Evolutionary conservation across 1,140 invertebrate genomes (phyloP).

Genomic region (Calephelis virginiensis): DNA sequence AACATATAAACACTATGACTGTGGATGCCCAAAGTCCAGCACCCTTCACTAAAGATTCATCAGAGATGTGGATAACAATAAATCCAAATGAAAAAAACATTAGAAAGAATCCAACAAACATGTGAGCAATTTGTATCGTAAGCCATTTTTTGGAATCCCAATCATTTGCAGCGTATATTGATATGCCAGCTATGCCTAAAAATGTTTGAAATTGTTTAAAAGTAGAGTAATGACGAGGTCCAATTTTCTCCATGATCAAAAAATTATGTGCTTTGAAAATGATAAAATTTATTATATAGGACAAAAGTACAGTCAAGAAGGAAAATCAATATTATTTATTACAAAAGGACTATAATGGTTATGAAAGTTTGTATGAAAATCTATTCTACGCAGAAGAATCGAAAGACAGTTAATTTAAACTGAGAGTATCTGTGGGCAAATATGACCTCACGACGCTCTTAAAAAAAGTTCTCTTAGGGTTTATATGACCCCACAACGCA

Average conservation of each 20-base stretch:
- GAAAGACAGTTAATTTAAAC: too few relatives aligned
- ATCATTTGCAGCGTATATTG: constrained; percentile 52
- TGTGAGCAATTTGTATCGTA: constrained; percentile 50
- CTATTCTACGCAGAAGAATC: too few relatives aligned
- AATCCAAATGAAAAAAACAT: constrained; percentile 58
- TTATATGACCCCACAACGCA: too few relatives aligned
- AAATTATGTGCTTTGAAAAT: neutral
- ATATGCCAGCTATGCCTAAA: constrained; percentile 51
- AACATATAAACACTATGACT: constrained; percentile 59
- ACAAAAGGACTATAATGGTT: too few relatives aligned
- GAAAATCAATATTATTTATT: too few relatives aligned
- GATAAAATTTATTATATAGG: too few relatives aligned
- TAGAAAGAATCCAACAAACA: constrained; percentile 44
- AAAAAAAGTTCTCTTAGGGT: too few relatives aligned
- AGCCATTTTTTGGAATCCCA: constrained; percentile 53
- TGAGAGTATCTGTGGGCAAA: too few relatives aligned
- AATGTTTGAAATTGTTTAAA: constrained; percentile 47
- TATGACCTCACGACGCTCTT: too few relatives aligned
- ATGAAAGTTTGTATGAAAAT: too few relatives aligned
- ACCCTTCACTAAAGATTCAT: constrained; percentile 56
- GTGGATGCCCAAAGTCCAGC: constrained; percentile 63
- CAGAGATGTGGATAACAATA: constrained; percentile 39
- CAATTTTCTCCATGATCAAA: constrained; percentile 43
- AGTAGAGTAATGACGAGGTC: constrained; percentile 30
- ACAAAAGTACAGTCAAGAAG: too few relatives aligned